These are phyloP conservation scores for Ophion ellenae DNA, from an alignment of 2,888 invertebrate species.

Conservation along the genomic window DNA sequence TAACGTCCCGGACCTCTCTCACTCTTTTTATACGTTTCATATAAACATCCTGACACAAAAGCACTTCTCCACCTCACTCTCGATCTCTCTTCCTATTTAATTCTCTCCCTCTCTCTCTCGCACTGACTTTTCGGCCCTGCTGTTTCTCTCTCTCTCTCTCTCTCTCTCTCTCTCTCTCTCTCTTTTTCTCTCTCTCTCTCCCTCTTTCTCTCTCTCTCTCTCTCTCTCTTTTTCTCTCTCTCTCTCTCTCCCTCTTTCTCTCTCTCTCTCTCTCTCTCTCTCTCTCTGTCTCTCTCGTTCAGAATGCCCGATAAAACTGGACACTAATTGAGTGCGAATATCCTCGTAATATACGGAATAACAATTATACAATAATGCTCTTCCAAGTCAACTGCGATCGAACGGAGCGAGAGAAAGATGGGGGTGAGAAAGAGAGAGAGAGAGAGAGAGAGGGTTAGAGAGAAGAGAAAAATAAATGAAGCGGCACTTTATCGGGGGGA, in stretches of 20 bases:
- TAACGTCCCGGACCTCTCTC: slow-evolving; percentile 59
- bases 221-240: slow-evolving; percentile 3
- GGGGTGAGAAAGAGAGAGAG: neutral
- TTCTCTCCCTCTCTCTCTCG: slow-evolving; percentile 11
- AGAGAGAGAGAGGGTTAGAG: neutral
- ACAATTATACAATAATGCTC: slow-evolving; percentile 67
- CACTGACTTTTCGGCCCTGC: slow-evolving; percentile 50
- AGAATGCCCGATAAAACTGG: slow-evolving; percentile 72
- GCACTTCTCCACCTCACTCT: slow-evolving; percentile 65
- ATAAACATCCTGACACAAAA: slow-evolving; percentile 74
- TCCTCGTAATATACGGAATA: slow-evolving; percentile 73
- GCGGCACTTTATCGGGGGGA: neutral
- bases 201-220: slow-evolving; percentile 14
- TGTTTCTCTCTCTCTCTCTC: slow-evolving; percentile 1
- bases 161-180: neutral
- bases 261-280: too few relatives aligned
- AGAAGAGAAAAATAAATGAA: slow-evolving; percentile 2
- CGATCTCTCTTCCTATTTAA: slow-evolving; percentile 6
- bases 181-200: slow-evolving; percentile 18
- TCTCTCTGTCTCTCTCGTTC: slow-evolving; percentile 31
- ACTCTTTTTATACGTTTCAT: slow-evolving; percentile 58
- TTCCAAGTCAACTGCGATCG: slow-evolving; percentile 30
- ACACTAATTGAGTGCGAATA: slow-evolving; percentile 77
- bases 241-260: too few relatives aligned
- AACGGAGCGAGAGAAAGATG: slow-evolving; percentile 17